Evolutionary conservation across 1,140 invertebrate genomes (phyloP).

Genomic region (Drosophila subobscura): DNA sequence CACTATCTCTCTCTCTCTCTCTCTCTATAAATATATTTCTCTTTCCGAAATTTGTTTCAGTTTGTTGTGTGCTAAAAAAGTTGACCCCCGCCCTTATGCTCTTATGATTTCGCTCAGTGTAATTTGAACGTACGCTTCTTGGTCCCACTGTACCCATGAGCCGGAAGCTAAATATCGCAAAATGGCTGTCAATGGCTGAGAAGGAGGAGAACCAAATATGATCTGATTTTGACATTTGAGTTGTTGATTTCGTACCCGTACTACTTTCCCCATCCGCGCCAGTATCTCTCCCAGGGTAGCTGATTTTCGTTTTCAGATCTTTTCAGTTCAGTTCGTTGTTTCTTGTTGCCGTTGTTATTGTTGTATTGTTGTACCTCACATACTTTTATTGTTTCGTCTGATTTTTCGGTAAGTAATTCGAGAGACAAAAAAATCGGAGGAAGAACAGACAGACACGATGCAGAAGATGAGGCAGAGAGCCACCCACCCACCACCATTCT

Average conservation of each 20-base stretch:
- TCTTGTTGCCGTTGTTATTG: conserved; percentile 34
- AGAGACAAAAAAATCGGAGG: conserved; percentile 7
- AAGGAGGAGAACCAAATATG: conserved; percentile 3
- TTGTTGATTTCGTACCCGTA: conserved; percentile 29
- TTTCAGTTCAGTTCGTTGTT: conserved; percentile 41
- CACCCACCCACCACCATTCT: not conserved
- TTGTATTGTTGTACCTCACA: conserved; percentile 54
- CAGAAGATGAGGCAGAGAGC: conserved; percentile 12
- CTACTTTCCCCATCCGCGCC: conserved; percentile 5
- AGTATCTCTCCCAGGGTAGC: conserved; percentile 2
- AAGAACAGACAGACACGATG: conserved; percentile 2
- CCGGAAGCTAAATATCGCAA: conserved; percentile 10
- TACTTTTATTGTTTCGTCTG: conserved; percentile 62
- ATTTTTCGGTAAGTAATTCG: conserved; percentile 74
- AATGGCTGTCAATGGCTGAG: not conserved
- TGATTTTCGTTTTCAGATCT: conserved; percentile 31
- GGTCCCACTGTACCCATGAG: conserved; percentile 15
- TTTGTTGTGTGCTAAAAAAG: conserved; percentile 40
- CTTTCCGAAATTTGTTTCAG: conserved; percentile 24
- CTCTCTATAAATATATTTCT: conserved; percentile 10
- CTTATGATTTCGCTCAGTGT: conserved; percentile 55
- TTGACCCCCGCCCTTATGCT: conserved; percentile 23
- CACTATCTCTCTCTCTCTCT: conserved; percentile 19
- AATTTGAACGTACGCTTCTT: conserved; percentile 42
- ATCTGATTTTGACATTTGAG: conserved; percentile 26